phyloP scores from a whole-genome alignment of 2,113 vertebrate species.

The Empidonax alnorum region DNA sequence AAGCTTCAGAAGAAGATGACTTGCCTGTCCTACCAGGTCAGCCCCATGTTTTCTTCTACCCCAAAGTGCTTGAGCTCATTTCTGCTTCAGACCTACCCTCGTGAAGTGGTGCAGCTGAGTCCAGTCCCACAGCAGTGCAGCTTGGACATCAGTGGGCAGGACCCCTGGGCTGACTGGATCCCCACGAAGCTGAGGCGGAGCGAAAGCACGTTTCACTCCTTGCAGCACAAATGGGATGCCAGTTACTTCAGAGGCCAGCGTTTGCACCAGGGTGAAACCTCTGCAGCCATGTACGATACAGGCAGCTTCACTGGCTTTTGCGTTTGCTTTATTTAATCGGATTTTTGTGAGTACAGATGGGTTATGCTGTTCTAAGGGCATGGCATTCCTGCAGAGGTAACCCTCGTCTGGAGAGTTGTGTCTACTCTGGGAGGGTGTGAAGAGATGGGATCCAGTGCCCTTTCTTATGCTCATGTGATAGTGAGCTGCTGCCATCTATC shows the following conservation, averaged over 20 bases:
- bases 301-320: constrained; percentile 27
- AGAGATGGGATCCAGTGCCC: not conserved
- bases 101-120: not conserved
- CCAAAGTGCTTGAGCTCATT: not conserved
- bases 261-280: not conserved
- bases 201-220: accelerated
- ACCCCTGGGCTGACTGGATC: not conserved
- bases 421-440: not conserved
- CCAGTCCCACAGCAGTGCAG: not conserved
- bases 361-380: not conserved
- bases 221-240: accelerated
- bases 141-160: accelerated
- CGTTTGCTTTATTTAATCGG: not conserved
- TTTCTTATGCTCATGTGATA: constrained; percentile 9
- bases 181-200: accelerated
- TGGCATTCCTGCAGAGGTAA: not conserved
- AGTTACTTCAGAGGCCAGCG: not conserved
- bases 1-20: not conserved
- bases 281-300: accelerated
- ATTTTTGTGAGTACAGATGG: not conserved
- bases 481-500: constrained; percentile 62
- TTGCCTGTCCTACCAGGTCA: not conserved
- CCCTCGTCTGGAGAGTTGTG: not conserved
- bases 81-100: not conserved
- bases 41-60: not conserved